Conservation (phyloP, 2,113 vertebrate species). For the Pipa parva region DNA sequence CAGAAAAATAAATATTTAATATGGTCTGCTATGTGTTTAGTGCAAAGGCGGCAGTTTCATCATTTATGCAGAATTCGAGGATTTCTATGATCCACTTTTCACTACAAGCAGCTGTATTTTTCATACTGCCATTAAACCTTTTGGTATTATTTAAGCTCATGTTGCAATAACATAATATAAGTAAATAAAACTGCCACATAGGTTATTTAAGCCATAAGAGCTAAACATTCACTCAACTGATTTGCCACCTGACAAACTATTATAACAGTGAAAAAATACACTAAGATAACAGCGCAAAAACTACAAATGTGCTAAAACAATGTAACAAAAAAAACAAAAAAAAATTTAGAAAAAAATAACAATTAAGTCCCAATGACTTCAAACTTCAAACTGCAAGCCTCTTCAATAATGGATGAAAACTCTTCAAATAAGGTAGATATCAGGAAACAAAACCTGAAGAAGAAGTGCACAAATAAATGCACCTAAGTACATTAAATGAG, state of each 20-base stretch:
- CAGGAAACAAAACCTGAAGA: no score
- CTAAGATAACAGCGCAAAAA: no score
- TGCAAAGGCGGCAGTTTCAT: slow-evolving; percentile 70
- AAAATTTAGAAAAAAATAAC: no score
- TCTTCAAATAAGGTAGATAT: no score
- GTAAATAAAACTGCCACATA: slow-evolving; percentile 15
- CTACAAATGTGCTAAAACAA: no score
- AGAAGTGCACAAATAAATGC: no score
- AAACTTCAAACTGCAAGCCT: no score
- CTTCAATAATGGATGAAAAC: no score
- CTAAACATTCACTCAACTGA: background rate
- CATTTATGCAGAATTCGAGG: slow-evolving; percentile 73
- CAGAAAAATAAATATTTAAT: slow-evolving; percentile 76
- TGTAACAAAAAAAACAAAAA: no score
- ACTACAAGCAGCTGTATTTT: slow-evolving; percentile 49
- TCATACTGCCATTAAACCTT: slow-evolving; percentile 42
- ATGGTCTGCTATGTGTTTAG: slow-evolving; percentile 76
- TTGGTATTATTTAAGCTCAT: slow-evolving; percentile 18
- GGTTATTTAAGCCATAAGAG: background rate
- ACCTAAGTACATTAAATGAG: no score
- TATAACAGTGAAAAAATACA: no score
- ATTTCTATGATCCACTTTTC: slow-evolving; percentile 45
- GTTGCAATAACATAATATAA: slow-evolving; percentile 10
- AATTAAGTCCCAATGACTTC: no score
- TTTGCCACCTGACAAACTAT: slow-evolving; percentile 1